phyloP scores from a whole-genome alignment of 2,113 vertebrate genomes.

The Hymenochirus boettgeri region DNA sequence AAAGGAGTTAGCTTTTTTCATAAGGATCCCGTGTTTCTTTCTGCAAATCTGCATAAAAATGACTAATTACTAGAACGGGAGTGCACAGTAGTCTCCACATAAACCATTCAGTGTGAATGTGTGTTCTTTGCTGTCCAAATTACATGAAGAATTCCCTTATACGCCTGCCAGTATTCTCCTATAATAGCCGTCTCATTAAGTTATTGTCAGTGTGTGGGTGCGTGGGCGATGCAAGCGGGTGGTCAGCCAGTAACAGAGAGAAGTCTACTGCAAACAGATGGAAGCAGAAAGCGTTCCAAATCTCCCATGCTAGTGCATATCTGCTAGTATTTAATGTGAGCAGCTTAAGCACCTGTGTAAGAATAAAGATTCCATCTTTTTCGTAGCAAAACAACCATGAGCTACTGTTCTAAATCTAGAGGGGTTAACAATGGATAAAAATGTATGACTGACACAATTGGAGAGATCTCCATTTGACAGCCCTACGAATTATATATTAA shows the following conservation, averaged over 20 bases:
- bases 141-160: conserved; percentile 46
- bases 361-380: conserved; percentile 38
- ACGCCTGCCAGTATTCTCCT: conserved; percentile 43
- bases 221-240: conserved; percentile 54
- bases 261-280: conserved; percentile 58
- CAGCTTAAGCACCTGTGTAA: conserved; percentile 55
- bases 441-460: too few species aligned
- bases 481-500: too few species aligned
- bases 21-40: neutral
- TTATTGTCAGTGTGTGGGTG: conserved; percentile 51
- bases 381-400: conserved; percentile 9
- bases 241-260: conserved; percentile 55
- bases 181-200: conserved; percentile 48
- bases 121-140: conserved; percentile 46
- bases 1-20: too few species aligned
- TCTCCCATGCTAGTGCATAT: conserved; percentile 53
- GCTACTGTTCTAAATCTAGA: conserved; percentile 6
- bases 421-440: too few species aligned
- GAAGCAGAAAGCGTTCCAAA: conserved; percentile 55
- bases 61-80: conserved; percentile 49
- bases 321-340: conserved; percentile 52
- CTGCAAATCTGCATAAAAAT: conserved; percentile 1
- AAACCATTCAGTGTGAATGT: conserved; percentile 15
- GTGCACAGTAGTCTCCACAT: conserved; percentile 17
- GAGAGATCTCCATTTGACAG: too few species aligned